A percentile compares a stretch with the other conserved stretches of the same genome.
Evolutionary conservation across 2,888 invertebrate species (phyloP).

Genomic region (Microdon myrmicae): DNA sequence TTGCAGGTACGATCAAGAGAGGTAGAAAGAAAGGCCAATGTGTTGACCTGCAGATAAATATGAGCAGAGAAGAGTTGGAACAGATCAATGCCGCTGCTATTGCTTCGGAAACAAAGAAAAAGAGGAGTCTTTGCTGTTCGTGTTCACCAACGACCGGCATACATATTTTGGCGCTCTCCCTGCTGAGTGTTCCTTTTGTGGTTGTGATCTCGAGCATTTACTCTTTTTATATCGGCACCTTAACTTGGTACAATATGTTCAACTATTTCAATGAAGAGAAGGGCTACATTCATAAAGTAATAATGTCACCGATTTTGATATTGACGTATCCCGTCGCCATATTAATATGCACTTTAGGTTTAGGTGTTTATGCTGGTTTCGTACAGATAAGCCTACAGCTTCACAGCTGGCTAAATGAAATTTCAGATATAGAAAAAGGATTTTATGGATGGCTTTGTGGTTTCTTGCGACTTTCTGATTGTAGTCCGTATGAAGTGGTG

Average conservation of each 20-base stretch:
- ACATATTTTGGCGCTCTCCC: conserved; percentile 74
- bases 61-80: conserved; percentile 77
- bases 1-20: conserved; percentile 75
- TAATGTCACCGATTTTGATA: conserved; percentile 76
- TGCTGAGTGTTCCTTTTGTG: conserved; percentile 76
- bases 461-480: conserved; percentile 74
- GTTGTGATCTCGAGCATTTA: conserved; percentile 73
- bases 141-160: conserved; percentile 72
- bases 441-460: conserved; percentile 83
- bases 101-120: conserved; percentile 71
- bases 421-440: conserved; percentile 80
- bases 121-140: conserved; percentile 69
- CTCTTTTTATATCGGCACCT: conserved; percentile 79
- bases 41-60: conserved; percentile 77
- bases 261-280: conserved; percentile 76
- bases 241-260: conserved; percentile 82
- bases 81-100: conserved; percentile 72
- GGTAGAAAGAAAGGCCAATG: conserved; percentile 79
- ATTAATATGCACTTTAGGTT: conserved; percentile 72
- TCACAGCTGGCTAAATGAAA: conserved; percentile 76
- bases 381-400: conserved; percentile 77
- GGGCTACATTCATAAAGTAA: conserved; percentile 72
- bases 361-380: conserved; percentile 76
- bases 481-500: conserved; percentile 76
- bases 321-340: conserved; percentile 78